Percentiles rank a stretch among this genome's conserved stretches.
Conservation (phyloP, 1,140 invertebrate species). For the Temnothorax curvispinosus region DNA sequence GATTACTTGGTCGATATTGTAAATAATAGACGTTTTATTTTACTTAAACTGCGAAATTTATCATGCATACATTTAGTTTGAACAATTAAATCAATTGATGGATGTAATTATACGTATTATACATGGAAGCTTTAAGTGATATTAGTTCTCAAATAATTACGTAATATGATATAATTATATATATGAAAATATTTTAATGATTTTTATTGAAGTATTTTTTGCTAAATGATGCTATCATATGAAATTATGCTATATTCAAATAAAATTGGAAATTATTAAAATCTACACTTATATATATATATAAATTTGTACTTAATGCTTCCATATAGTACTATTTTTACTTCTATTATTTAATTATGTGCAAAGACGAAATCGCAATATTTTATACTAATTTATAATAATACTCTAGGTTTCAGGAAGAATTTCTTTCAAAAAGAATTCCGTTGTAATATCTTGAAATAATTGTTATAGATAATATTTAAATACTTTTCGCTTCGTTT, state of each 20-base stretch:
- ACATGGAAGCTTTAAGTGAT: slow-evolving; percentile 37
- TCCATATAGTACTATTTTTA: slow-evolving; percentile 27
- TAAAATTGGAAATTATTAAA: slow-evolving; percentile 22
- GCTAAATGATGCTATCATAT: neutral
- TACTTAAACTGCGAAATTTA: slow-evolving; percentile 23
- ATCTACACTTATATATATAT: slow-evolving; percentile 7
- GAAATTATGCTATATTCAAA: neutral
- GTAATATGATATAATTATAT: neutral
- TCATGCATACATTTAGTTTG: slow-evolving; percentile 12
- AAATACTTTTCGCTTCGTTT: neutral
- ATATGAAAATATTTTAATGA: neutral
- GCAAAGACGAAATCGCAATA: neutral
- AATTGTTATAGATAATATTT: neutral
- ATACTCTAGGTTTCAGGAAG: neutral
- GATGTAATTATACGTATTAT: neutral
- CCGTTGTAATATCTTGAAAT: neutral
- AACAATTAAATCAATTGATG: neutral
- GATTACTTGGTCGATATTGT: slow-evolving; percentile 67
- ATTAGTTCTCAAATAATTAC: slow-evolving; percentile 9
- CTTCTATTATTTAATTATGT: slow-evolving; percentile 2
- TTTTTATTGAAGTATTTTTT: neutral
- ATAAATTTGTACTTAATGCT: slow-evolving; percentile 19
- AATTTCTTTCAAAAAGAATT: neutral
- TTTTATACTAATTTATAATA: slow-evolving; percentile 3
- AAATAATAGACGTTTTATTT: slow-evolving; percentile 70